Percentiles rank a stretch among this genome's conserved stretches.
Conservation (phyloP, 2,888 invertebrate genomes). For the Amphimallon solstitiale region DNA sequence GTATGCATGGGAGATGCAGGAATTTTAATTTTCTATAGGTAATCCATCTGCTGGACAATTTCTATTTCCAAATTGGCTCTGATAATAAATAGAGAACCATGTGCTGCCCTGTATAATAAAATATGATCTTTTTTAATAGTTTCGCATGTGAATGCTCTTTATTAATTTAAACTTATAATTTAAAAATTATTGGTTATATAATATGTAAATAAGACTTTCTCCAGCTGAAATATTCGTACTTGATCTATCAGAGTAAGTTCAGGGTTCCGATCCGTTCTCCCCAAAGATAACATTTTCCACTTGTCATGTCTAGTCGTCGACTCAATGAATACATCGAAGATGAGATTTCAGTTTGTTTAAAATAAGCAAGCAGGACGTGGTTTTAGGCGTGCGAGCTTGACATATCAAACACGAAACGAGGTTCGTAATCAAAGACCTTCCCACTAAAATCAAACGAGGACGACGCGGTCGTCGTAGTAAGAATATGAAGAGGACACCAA, state of each 20-base stretch:
- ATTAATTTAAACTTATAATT: no score
- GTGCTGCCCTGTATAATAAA: no score
- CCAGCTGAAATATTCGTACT: neutral
- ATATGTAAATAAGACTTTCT: no score
- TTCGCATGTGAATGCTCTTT: no score
- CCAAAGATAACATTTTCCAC: neutral
- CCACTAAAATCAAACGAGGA: slow-evolving; percentile 27
- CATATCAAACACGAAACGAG: slow-evolving; percentile 22
- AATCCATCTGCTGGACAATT: no score
- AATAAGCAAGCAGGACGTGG: slow-evolving; percentile 13
- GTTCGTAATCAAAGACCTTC: slow-evolving; percentile 31
- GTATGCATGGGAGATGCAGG: no score
- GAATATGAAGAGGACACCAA: slow-evolving; percentile 57
- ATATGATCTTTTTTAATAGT: no score
- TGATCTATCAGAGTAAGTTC: neutral
- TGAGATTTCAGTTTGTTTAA: slow-evolving; percentile 15
- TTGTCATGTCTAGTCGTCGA: neutral
- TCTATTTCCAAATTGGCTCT: no score
- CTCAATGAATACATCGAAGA: slow-evolving; percentile 4
- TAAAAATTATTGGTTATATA: no score
- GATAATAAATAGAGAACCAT: no score
- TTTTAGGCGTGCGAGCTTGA: neutral
- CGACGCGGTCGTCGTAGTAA: slow-evolving; percentile 16
- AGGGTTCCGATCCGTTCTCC: neutral
- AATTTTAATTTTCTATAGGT: no score